Base-by-base conservation (phyloP, 1,140 invertebrate genomes). In the Pogonus chalceus region DNA sequence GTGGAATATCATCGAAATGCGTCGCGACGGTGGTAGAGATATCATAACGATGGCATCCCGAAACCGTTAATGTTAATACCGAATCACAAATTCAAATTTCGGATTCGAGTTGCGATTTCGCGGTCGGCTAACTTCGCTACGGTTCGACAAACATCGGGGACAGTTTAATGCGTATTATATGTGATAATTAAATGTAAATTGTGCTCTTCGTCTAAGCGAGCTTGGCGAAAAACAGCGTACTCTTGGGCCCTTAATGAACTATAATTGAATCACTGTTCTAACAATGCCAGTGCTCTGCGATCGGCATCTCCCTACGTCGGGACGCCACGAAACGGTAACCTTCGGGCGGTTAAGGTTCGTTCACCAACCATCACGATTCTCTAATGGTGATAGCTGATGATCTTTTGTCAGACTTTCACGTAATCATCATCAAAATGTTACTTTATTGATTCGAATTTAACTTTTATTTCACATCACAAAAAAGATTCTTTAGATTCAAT, bases 171-270 rank as follows among this genome's bases (percentile, higher is more conserved):
- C 64, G 66, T 64, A 68, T 68, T 68, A 67, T 68, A 68, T 68
- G 66, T 68, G 66, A 67, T 68, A 65, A 68, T 68, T 64, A 68
- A 66, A 68, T 68, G 65, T 62, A 68, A 68, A 68, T 68, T 68
- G 26, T 31, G 65, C 60, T 65, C 61, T 62, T 65, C 65, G 66
- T 67, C 66, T 65, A 64, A 63, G 65, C 66, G 61, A 14, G 61
- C 63, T 57, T 59, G 60, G 63, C 63, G 60, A 63, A 67, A 66
- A 66, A 68, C 61, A 66, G 65, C 62, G 62, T 59, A 62, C 65
- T 65, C 66, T 67, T 68, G 65, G 26, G 14, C 26, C 26, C 26
- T 14, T 31, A 31, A 68, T 68, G 66, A 68, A 63, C 58, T 61
- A 55, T 67, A 68, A 68, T 68, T 61, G 59, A 64, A 68, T 68